Conservation (phyloP, 1,140 invertebrate genomes). For the Drosophila parabipectinata region DNA sequence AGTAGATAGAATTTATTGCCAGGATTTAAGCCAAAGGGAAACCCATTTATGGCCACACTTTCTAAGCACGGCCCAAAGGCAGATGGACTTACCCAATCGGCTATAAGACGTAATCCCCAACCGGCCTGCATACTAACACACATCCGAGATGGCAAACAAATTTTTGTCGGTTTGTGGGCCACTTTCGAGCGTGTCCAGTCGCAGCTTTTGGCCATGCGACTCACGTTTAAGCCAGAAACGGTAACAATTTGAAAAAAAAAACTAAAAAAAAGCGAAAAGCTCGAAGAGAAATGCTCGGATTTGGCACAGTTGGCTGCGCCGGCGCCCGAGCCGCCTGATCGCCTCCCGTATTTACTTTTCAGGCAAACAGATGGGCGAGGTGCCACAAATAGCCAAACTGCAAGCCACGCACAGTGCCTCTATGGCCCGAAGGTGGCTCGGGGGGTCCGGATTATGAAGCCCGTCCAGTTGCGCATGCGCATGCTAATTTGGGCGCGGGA, state of each 20-base stretch:
- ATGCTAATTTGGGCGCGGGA: slow-evolving; percentile 71
- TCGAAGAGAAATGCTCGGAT: slow-evolving; percentile 66
- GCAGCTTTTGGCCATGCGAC: slow-evolving; percentile 59
- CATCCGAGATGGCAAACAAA: slow-evolving; percentile 60
- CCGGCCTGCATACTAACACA: slow-evolving; percentile 65
- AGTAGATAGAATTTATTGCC: not conserved
- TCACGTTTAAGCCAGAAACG: slow-evolving; percentile 63
- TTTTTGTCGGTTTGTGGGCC: slow-evolving; percentile 55
- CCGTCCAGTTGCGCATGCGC: slow-evolving; percentile 65
- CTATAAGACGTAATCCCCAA: slow-evolving; percentile 75
- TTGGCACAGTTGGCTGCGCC: slow-evolving; percentile 63
- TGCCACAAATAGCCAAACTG: slow-evolving; percentile 35
- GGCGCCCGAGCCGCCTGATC: slow-evolving; percentile 32
- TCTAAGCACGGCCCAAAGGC: slow-evolving; percentile 41
- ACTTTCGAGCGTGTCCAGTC: slow-evolving; percentile 70
- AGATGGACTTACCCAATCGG: slow-evolving; percentile 68
- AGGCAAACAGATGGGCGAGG: slow-evolving; percentile 39
- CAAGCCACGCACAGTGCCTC: slow-evolving; percentile 29
- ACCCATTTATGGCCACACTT: slow-evolving; percentile 52
- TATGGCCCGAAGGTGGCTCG: not conserved
- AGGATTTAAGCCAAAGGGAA: not conserved
- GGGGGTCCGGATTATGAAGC: slow-evolving; percentile 17
- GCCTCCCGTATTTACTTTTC: slow-evolving; percentile 68
- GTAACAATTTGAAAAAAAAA: slow-evolving; percentile 30
- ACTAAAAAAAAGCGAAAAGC: slow-evolving; percentile 6